Base-by-base conservation (phyloP, 2,888 invertebrate species). In the Druceiella hillmani region DNA sequence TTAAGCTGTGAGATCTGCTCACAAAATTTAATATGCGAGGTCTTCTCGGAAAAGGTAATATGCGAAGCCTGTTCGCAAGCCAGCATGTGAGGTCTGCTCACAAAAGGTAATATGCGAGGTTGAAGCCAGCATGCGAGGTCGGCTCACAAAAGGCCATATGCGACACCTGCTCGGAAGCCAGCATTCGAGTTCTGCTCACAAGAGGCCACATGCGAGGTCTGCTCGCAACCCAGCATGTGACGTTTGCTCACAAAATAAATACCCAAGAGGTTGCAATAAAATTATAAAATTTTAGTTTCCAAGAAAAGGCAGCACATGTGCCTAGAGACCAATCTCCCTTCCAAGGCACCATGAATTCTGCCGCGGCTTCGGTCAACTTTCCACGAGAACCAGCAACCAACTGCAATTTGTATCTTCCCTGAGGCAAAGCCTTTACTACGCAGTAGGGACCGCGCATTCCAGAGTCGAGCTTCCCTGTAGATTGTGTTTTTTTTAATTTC, bases 361-460 rank as follows among this genome's bases (percentile, higher is more conserved):
- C 41, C 10, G 43, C 41, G 2, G 43, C 39, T 26, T 43, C 41
- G 7, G 43, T 43, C 4, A 33, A 10, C 17, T 47, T 45, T 3
- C 43, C 41, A 29, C 41, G 41, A 9, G 43, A 45, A 15, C 45
- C 36, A 7, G 41, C 41, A 10, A 45, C 5, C 9, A 43, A 20
- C 7, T 36, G 36, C 17, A 45, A 36, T 24, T 45, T 38, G 16
- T 43, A 43, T n/a, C 43, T 33, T 2, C 38, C 32, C 9, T 39
- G 34, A 3, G 45, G 41, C 3, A 47, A 38, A 14, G 30, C 28
- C 14, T 40, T 41, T n/a, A 38, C 11, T 10, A 43, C 40, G 3
- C 40, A 22, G 11, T 44, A 44, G 4, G 46, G 43, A n/a, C 43
- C 47, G 5, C 47, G 43, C 41, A 45, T 47, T n/a, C 41, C 32